A percentile compares a stretch with the other conserved stretches of the same genome.
Evolutionary conservation across 2,797 vertebrate genomes (phyloP).

Genomic region (Tarsius wallacei): DNA sequence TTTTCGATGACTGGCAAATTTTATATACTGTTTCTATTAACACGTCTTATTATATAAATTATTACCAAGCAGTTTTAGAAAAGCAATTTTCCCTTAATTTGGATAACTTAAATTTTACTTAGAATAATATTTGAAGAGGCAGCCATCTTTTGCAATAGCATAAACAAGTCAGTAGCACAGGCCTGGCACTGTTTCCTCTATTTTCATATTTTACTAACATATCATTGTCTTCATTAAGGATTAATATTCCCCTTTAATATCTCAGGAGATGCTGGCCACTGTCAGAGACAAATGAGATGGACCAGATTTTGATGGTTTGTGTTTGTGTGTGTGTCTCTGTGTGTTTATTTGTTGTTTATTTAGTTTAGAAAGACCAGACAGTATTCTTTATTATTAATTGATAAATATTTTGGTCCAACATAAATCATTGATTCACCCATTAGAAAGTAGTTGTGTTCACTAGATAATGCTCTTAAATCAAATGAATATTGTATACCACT

Average conservation of each 20-base stretch:
- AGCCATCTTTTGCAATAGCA: conserved; percentile 5
- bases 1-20: conserved; percentile 33
- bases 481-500: conserved; percentile 81
- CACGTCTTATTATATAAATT: conserved; percentile 34
- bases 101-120: conserved; percentile 62
- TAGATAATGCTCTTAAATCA: conserved; percentile 81
- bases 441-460: conserved; percentile 77
- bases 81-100: conserved; percentile 40
- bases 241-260: conserved; percentile 68
- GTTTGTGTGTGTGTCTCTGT: not conserved
- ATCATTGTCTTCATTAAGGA: conserved; percentile 52
- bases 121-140: conserved; percentile 35
- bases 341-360: conserved; percentile 66
- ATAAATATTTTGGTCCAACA: conserved; percentile 80
- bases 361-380: conserved; percentile 74
- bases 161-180: not conserved
- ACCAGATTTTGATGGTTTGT: conserved; percentile 24
- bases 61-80: conserved; percentile 60
- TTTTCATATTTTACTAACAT: conserved; percentile 55
- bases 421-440: conserved; percentile 84
- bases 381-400: conserved; percentile 83
- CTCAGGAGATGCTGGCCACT: conserved; percentile 26
- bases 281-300: conserved; percentile 50
- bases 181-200: not conserved
- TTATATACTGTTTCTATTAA: not conserved